Evolutionary conservation across 2,888 invertebrate species (phyloP).

Genomic region (Lithophane leautieri): DNA sequence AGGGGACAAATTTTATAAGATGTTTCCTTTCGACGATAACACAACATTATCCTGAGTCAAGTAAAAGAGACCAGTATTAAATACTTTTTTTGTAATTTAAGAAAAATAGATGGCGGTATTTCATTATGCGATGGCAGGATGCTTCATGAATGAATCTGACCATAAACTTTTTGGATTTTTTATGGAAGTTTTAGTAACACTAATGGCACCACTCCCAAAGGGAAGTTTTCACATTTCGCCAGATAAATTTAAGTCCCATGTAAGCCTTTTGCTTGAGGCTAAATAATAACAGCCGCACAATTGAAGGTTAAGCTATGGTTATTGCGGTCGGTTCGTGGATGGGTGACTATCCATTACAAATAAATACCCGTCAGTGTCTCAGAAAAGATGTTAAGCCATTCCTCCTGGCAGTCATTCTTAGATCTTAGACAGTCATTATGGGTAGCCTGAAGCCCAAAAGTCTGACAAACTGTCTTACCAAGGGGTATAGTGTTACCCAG

Average conservation of each 20-base stretch:
- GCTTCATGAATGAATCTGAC: neutral
- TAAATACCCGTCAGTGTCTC: neutral
- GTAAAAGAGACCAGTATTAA: neutral
- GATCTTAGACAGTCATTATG: neutral
- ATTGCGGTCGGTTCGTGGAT: neutral
- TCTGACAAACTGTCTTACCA: neutral
- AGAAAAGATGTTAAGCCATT: neutral
- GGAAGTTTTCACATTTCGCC: neutral
- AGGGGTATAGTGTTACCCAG: neutral
- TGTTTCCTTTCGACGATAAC: neutral
- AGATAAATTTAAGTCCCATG: no score
- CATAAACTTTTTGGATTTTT: neutral
- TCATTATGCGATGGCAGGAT: neutral
- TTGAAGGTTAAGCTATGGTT: neutral
- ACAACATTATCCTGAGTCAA: neutral
- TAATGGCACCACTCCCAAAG: neutral
- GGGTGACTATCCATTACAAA: neutral
- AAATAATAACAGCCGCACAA: neutral
- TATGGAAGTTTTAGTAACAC: neutral
- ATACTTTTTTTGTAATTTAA: neutral
- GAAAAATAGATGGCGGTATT: neutral
- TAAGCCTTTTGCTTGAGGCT: neutral
- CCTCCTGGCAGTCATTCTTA: neutral
- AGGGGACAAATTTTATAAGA: neutral
- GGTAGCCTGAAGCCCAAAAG: neutral